A percentile compares a stretch with the other conserved stretches of the same genome.
These are phyloP conservation scores for Myrmophylax atrothorax DNA, from an alignment of 2,113 vertebrate genomes.

Conservation along the genomic window DNA sequence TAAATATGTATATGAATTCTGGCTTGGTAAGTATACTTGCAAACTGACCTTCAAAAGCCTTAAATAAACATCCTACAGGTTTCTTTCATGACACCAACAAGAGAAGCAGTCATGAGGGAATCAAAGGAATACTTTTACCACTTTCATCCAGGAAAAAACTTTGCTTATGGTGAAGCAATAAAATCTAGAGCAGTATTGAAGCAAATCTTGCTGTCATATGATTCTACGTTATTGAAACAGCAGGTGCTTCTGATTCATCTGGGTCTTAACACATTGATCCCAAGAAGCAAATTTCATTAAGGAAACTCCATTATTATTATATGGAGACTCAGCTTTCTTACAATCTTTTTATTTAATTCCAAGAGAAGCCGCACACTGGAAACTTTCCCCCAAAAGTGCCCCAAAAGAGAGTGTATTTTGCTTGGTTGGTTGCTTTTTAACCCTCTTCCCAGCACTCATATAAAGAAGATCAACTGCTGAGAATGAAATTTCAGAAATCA, in stretches of 20 bases:
- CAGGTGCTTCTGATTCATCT: slow-evolving; percentile 44
- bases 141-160: background rate
- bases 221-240: slow-evolving; percentile 17
- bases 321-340: background rate
- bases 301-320: slow-evolving; percentile 33
- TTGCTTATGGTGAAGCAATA: slow-evolving; percentile 40
- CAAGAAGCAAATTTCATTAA: slow-evolving; percentile 50
- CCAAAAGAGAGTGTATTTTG: background rate
- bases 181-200: slow-evolving; percentile 14
- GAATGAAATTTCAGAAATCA: background rate
- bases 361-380: background rate
- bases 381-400: background rate
- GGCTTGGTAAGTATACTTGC: background rate
- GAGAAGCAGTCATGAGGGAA: background rate
- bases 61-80: background rate
- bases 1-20: rapidly evolving
- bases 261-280: slow-evolving; percentile 38
- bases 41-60: slow-evolving; percentile 9
- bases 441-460: background rate
- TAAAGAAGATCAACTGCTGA: background rate
- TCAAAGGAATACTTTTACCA: background rate
- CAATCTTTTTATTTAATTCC: background rate
- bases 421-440: background rate
- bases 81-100: background rate
- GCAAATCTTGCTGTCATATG: background rate